Evolutionary conservation across 2,797 vertebrate species (phyloP).

Genomic region (Manis javanica): DNA sequence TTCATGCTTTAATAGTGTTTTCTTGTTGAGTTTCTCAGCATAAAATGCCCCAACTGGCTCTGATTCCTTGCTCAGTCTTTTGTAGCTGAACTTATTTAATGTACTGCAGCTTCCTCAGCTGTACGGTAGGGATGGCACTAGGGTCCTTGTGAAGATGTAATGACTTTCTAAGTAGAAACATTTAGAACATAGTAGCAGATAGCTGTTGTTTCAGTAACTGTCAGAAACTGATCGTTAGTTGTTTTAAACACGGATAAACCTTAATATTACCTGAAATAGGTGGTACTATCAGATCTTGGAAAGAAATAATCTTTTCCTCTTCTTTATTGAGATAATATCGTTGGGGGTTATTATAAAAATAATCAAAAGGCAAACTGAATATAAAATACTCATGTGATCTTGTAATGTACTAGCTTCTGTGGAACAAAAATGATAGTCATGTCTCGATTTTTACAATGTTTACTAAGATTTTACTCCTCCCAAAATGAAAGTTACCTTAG

Average conservation of each 20-base stretch:
- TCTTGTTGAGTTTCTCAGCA: neutral
- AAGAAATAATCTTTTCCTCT: slow-evolving; percentile 33
- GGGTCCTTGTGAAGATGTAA: neutral
- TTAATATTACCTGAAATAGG: neutral
- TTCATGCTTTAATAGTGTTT: neutral
- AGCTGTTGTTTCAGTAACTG: neutral
- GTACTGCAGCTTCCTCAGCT: neutral
- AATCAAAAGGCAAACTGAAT: slow-evolving; percentile 13
- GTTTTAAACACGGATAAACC: neutral
- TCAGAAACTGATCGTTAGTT: neutral
- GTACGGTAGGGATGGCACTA: neutral
- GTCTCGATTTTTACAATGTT: neutral
- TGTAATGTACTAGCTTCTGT: neutral
- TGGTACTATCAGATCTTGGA: neutral
- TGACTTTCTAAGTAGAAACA: neutral
- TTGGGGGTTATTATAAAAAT: slow-evolving; percentile 16
- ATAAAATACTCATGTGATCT: neutral
- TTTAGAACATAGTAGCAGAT: neutral
- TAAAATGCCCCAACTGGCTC: neutral
- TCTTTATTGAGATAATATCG: neutral
- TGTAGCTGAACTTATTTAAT: neutral
- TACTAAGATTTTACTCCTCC: neutral
- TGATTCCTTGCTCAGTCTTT: neutral
- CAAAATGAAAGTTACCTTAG: neutral
- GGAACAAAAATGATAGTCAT: neutral